A percentile compares a stretch with the other conserved stretches of the same genome.
These are phyloP conservation scores for Prunella fulvescens DNA, from an alignment of 2,113 vertebrate genomes.

Conservation along the genomic window DNA sequence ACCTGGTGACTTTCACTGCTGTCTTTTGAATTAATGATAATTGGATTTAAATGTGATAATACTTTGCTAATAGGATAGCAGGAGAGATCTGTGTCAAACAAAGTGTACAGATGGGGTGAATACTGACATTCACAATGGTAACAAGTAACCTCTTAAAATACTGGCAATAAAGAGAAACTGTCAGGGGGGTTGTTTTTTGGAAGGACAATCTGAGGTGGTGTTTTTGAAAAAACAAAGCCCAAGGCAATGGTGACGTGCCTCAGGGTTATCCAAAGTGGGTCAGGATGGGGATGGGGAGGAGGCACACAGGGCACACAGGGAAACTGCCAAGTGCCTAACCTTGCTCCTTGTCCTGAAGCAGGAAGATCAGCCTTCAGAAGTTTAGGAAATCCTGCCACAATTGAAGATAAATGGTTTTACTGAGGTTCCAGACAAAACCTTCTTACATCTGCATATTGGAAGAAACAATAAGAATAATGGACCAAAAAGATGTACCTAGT, in stretches of 20 bases:
- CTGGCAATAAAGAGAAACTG: neutral
- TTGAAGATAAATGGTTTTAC: neutral
- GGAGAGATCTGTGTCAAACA: neutral
- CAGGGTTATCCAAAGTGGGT: neutral
- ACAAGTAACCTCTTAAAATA: neutral
- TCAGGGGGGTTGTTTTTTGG: neutral
- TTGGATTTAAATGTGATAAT: neutral
- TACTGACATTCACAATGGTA: neutral
- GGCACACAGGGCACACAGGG: rapidly evolving
- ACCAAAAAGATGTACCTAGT: neutral
- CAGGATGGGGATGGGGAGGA: neutral
- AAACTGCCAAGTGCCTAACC: neutral
- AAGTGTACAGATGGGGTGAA: neutral
- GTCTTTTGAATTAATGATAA: neutral
- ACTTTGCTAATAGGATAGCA: neutral
- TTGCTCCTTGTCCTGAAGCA: neutral
- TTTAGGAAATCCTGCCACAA: neutral
- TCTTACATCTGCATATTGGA: neutral
- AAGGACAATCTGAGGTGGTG: neutral
- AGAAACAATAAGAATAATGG: neutral
- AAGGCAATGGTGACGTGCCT: neutral
- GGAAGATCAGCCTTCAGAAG: neutral
- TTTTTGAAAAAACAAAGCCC: neutral
- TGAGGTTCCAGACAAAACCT: neutral
- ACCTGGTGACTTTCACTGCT: neutral